phyloP scores from a whole-genome alignment of 1,140 invertebrate genomes.

The Akabosia matsudoensis region DNA sequence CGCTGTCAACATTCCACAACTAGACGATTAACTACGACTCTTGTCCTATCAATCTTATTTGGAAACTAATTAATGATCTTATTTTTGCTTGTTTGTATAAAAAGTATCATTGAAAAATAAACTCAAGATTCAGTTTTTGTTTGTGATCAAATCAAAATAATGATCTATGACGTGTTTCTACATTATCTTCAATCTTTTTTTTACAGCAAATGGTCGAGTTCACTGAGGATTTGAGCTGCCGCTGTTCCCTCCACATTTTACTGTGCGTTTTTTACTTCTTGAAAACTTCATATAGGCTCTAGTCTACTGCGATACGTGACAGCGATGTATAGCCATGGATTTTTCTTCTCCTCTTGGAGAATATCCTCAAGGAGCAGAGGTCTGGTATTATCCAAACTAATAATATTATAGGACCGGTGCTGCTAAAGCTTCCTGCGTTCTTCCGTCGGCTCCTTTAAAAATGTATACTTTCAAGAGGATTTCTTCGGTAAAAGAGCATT shows the following conservation, averaged over 20 bases:
- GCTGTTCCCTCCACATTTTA: too few species aligned
- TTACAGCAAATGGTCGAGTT: too few species aligned
- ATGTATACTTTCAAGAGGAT: not conserved
- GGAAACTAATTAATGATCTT: conserved; percentile 4
- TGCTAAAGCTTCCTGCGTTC: not conserved
- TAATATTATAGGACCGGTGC: not conserved
- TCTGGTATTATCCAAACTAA: not conserved
- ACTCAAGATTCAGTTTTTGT: too few species aligned
- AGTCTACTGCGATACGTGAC: not conserved
- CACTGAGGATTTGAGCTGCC: too few species aligned
- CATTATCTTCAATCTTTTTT: not conserved
- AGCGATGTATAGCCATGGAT: not conserved
- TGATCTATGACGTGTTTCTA: not conserved
- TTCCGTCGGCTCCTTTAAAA: not conserved
- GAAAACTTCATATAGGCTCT: too few species aligned
- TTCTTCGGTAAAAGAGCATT: not conserved
- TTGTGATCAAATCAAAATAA: conserved; percentile 24
- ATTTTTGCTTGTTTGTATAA: too few species aligned
- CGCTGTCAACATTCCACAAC: not conserved
- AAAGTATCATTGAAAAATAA: too few species aligned
- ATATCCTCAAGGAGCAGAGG: conserved; percentile 4
- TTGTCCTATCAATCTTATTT: not conserved
- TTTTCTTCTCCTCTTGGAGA: too few species aligned
- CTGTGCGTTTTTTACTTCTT: too few species aligned
- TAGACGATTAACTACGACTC: not conserved